A percentile compares a stretch with the other conserved stretches of the same genome.
Conservation (phyloP, 2,888 invertebrate species). For the Villa cingulata region DNA sequence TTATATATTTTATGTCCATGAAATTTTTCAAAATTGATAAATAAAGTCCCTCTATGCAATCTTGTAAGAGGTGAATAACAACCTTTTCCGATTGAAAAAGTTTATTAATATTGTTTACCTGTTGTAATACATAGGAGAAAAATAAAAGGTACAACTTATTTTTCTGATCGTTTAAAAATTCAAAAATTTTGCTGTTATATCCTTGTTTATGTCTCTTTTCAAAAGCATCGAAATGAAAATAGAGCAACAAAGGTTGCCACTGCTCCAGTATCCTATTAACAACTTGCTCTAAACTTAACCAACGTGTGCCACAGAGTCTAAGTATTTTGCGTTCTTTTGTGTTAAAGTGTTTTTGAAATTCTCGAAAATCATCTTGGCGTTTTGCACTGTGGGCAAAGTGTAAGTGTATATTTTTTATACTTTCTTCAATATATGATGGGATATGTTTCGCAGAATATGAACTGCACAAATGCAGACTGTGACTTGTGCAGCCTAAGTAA, state of each 20-base stretch:
- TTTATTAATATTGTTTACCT: too few species aligned
- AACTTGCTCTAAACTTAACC: background rate
- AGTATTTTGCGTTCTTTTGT: background rate
- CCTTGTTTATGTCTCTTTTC: background rate
- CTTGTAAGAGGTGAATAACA: conserved; percentile 1
- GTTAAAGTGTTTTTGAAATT: background rate
- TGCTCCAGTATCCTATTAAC: background rate
- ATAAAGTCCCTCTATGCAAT: conserved; percentile 1
- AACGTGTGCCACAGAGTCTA: background rate
- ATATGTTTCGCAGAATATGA: background rate
- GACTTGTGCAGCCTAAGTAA: background rate
- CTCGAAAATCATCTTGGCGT: background rate
- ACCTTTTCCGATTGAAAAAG: background rate
- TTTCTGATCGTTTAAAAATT: background rate
- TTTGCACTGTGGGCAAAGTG: background rate
- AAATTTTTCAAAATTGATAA: conserved; percentile 1
- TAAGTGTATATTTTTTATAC: background rate
- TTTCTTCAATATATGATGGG: background rate
- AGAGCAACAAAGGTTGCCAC: background rate
- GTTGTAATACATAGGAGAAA: too few species aligned
- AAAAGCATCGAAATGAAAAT: background rate
- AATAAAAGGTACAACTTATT: too few species aligned
- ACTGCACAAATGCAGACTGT: background rate
- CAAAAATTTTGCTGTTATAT: background rate
- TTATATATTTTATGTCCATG: background rate